Evolutionary conservation across 1,140 invertebrate species (phyloP).

Genomic region (Drosophila varians): DNA sequence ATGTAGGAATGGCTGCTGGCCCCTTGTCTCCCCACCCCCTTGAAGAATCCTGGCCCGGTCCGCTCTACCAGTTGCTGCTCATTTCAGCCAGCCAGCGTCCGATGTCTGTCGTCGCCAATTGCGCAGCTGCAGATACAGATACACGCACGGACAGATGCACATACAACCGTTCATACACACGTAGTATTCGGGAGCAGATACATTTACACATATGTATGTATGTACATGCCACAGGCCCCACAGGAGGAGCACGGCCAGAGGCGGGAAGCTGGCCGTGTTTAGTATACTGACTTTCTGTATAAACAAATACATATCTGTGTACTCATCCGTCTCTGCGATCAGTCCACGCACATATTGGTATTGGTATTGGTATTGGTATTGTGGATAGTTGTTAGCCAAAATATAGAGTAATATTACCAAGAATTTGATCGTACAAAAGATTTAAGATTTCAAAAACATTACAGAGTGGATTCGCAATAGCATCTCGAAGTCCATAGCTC

Average conservation of each 20-base stretch:
- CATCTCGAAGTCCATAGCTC: no score
- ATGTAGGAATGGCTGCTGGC: background rate
- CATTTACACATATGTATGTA: no score
- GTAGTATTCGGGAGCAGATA: no score
- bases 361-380: no score
- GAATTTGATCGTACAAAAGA: no score
- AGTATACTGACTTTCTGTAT: constrained; percentile 65
- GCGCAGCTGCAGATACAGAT: constrained; percentile 62
- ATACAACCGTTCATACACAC: constrained; percentile 11
- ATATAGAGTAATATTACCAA: no score
- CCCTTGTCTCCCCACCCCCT: background rate
- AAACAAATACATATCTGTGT: constrained; percentile 56
- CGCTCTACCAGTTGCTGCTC: constrained; percentile 37
- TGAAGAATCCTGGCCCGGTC: background rate
- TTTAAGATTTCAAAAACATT: no score
- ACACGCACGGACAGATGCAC: background rate
- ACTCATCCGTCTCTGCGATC: constrained; percentile 15
- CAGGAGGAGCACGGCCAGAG: background rate
- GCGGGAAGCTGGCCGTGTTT: constrained; percentile 50
- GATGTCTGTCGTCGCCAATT: constrained; percentile 78
- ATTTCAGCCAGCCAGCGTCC: constrained; percentile 59
- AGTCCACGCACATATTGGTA: background rate
- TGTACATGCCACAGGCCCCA: no score
- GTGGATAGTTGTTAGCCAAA: no score
- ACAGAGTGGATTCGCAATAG: no score